phyloP scores from a whole-genome alignment of 2,113 vertebrate species.

The Sinocyclocheilus anophthalmus region DNA sequence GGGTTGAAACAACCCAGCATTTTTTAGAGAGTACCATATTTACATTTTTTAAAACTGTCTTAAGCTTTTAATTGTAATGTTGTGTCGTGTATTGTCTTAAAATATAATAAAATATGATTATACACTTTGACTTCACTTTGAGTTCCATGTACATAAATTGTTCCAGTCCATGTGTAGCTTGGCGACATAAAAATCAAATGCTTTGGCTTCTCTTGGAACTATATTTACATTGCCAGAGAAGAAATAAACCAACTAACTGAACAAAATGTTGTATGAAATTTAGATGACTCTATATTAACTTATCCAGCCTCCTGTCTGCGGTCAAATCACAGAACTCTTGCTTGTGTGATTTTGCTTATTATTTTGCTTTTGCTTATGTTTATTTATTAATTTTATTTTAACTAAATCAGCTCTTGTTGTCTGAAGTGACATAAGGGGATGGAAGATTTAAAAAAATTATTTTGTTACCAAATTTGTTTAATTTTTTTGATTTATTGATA shows the following conservation, averaged over 20 bases:
- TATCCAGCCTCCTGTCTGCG: not conserved
- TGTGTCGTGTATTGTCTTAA: not conserved
- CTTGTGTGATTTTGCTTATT: too few relatives aligned
- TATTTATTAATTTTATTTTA: not conserved
- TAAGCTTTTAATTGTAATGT: not conserved
- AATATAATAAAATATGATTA: not conserved
- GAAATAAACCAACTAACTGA: not conserved
- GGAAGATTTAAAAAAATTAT: not conserved
- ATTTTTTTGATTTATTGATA: not conserved
- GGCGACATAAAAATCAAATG: not conserved
- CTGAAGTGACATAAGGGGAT: not conserved
- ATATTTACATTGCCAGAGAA: not conserved
- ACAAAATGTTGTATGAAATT: not conserved
- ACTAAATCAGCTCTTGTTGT: not conserved
- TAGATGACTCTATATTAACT: not conserved
- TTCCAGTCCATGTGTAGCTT: not conserved
- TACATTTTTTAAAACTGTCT: not conserved
- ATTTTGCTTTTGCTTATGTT: not conserved
- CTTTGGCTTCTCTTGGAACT: not conserved
- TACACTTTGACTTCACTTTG: not conserved
- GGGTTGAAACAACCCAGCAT: too few relatives aligned
- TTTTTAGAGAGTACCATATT: not conserved
- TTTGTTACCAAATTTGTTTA: not conserved
- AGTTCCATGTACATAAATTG: not conserved
- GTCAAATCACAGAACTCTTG: not conserved